Base-by-base conservation (phyloP, 2,888 invertebrate species). In the Drosophila fulvimacula region DNA sequence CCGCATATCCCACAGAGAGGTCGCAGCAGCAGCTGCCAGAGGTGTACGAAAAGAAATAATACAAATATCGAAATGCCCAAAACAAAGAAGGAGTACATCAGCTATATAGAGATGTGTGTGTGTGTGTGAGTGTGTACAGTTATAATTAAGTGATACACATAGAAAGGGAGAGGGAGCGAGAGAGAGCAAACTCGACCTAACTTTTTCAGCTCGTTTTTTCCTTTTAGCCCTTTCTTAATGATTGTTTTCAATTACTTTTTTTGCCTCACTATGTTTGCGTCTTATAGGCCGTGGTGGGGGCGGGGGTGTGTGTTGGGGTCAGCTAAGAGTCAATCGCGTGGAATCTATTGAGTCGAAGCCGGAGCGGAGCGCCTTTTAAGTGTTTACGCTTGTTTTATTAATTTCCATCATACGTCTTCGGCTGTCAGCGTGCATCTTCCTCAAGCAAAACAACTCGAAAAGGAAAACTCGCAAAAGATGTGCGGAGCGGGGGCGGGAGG, bases 301-400 rank as follows among this genome's bases (percentile, higher is more conserved):
- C 3, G 48, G 34, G 69, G 65, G 38, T 11, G 11, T 41, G 42
- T 11, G 21, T 7, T 42, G 13, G 32, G 49, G 44, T 49, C 61
- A 57, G 58, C 60, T 38, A 27, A 55, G 68, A 66, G 60, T 66
- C 65, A 70, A 70, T 73, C 68, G 72, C 42, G 64, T 81, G 75
- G 82, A 72, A 82, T 82, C 86, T 69, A 88, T 79, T 88, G 81
- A 85, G 81, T 79, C 80, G 46, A 3, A 27, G 46, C 36, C 44
- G 61, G 66, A 89, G 82, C 44, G 61, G 66, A 89, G 82, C 88
- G 82, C 76, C 89, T 79, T 76, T 83, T 83, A 89, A 90, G 87
- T 90, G 89, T 85, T 88, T 88, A 88, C 85, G 82, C 83, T 82
- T 90, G 90, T 90, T 87, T 90, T 90, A 82, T 88, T 87, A 90